Conservation (phyloP, 2,888 invertebrate species). For the Latrodectus elegans region DNA sequence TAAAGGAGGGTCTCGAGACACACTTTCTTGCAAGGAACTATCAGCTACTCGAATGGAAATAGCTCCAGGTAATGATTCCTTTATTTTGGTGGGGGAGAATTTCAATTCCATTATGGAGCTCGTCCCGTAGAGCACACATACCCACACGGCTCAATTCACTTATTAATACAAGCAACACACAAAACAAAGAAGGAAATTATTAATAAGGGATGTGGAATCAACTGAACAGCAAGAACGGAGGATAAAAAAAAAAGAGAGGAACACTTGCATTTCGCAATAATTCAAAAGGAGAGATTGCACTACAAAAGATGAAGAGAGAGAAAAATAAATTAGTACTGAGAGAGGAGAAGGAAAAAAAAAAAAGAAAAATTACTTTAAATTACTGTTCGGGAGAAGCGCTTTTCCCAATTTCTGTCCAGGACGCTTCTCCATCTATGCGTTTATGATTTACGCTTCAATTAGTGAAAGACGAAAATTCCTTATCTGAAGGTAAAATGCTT, state of each 20-base stretch:
- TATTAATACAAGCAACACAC: slow-evolving; percentile 23
- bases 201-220: neutral
- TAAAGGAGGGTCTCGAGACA: slow-evolving; percentile 21
- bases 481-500: slow-evolving; percentile 62
- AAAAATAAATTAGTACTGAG: slow-evolving; percentile 42
- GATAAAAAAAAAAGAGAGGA: slow-evolving; percentile 1
- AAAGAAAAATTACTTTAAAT: slow-evolving; percentile 42
- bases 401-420: slow-evolving; percentile 49
- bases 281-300: slow-evolving; percentile 27
- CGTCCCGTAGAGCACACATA: neutral
- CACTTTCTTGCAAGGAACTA: no score
- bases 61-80: slow-evolving; percentile 15
- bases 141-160: neutral
- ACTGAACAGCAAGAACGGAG: neutral
- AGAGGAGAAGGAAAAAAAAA: slow-evolving; percentile 17
- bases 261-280: slow-evolving; percentile 28
- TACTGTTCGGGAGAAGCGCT: slow-evolving; percentile 25
- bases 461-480: slow-evolving; percentile 61
- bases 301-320: slow-evolving; percentile 7
- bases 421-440: slow-evolving; percentile 16
- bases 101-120: neutral
- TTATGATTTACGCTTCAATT: slow-evolving; percentile 63
- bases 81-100: neutral
- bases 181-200: slow-evolving; percentile 16
- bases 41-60: slow-evolving; percentile 19